These are phyloP conservation scores for Montifringilla adamsi DNA, from an alignment of 2,113 vertebrate species.

Conservation along the genomic window DNA sequence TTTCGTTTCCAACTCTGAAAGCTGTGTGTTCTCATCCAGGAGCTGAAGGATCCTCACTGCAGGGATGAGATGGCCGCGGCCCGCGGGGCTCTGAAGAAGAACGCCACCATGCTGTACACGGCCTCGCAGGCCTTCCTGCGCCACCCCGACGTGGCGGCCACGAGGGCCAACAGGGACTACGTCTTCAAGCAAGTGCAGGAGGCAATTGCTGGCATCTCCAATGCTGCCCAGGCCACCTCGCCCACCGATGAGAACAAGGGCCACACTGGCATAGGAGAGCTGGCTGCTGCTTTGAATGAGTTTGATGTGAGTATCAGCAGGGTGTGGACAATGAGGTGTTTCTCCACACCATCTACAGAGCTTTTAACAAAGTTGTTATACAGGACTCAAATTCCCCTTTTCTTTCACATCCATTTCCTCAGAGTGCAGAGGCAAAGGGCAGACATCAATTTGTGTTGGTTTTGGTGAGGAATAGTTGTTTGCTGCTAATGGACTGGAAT, in stretches of 20 bases:
- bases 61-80: constrained; percentile 97
- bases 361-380: not conserved
- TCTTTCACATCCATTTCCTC: not conserved
- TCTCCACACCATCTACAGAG: not conserved
- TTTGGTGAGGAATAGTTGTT: not conserved
- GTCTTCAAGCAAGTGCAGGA: constrained; percentile 99
- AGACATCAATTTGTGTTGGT: not conserved
- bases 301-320: constrained; percentile 88
- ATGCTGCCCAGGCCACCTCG: constrained; percentile 92
- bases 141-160: constrained; percentile 95
- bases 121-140: constrained; percentile 96
- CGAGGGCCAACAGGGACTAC: constrained; percentile 94
- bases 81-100: constrained; percentile 95
- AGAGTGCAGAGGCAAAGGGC: not conserved
- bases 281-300: constrained; percentile 95
- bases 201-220: constrained; percentile 94
- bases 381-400: not conserved
- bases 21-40: constrained; percentile 55
- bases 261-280: constrained; percentile 94
- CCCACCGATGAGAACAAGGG: constrained; percentile 94
- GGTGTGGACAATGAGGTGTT: not conserved
- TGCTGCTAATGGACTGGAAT: not conserved
- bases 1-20: accelerated
- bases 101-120: constrained; percentile 96
- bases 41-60: constrained; percentile 96